Evolutionary conservation across 2,797 vertebrate species (phyloP), one percentile per base, ranked within the genome.

Genomic region (Smutsia temminckii): DNA sequence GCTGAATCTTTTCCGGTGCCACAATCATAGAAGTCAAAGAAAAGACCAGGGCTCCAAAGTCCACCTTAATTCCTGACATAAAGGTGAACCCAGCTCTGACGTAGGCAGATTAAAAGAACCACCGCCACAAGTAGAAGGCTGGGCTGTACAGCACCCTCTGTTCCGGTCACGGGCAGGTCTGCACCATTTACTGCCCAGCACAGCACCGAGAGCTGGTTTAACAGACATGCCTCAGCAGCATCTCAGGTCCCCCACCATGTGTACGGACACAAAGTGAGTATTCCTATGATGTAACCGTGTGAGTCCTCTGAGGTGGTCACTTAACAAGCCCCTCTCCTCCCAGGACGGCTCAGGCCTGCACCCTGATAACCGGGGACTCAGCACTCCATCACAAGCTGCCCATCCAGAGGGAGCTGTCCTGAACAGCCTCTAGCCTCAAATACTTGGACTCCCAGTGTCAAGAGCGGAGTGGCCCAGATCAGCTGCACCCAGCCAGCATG

Each of bases 121-220:
- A 3, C 42, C 18, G 6, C n/a, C 37, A 18, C 37, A 34, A 37
- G 63, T 25, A 3, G 1, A 84, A 53, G 89, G 20, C 46, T 34
- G 21, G 27, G 27, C 29, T 2, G 0, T 0, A 25, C 10, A 1
- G 34, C 59, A 25, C 11, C n/a, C 34, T 92, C 64, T 21, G 0
- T 29, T 13, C 64, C 29, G 10, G 29, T 21, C 27, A 10, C 0
- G 3, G 46, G 20, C 46, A 14, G 1, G 6, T n/a, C 14, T 51
- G 21, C 7, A 10, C 37, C 7, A 1, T 3, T 74, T 55, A 51
- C 9, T 4, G 3, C 29, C 40, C 42, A 23, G 40, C 51, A 69
- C 0, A 9, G n/a, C 13, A 0, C 6, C 0, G 9, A n/a, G 34
- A 11, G 1, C 68, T 8, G 20, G 42, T 9, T 6, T 11, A 29